Evolutionary conservation across 2,797 vertebrate species (phyloP).

Genomic region (Trematomus bernacchii): DNA sequence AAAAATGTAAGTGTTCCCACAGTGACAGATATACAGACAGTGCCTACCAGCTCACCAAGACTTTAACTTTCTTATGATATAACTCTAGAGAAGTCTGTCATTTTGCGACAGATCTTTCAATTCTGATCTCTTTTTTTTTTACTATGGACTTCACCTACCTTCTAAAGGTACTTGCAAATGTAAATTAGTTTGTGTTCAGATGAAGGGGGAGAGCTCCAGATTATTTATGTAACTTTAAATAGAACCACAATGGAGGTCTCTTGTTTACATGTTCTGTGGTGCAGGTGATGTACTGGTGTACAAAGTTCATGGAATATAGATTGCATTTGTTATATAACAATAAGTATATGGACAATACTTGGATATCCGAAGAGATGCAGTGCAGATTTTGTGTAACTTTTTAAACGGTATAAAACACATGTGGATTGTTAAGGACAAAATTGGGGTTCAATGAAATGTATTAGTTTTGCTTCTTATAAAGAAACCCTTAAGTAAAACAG

Average conservation of each 20-base stretch:
- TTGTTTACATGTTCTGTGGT: not conserved
- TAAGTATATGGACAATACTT: not conserved
- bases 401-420: not conserved
- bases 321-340: not conserved
- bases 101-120: not conserved
- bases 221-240: not conserved
- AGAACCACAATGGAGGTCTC: not conserved
- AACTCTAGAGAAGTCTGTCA: not conserved
- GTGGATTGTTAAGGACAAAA: not conserved
- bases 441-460: not conserved
- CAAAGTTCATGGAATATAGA: not conserved
- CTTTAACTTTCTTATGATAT: not conserved
- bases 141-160: not conserved
- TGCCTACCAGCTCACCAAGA: not conserved
- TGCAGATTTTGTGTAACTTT: not conserved
- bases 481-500: not conserved
- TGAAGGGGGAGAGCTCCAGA: not conserved
- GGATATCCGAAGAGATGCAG: not conserved
- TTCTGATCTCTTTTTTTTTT: not conserved
- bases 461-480: not conserved
- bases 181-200: not conserved
- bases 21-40: not conserved
- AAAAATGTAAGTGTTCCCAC: not conserved
- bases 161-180: not conserved
- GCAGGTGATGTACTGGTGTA: not conserved